Conservation (phyloP, 2,113 vertebrate species). For the Odocoileus virginianus region DNA sequence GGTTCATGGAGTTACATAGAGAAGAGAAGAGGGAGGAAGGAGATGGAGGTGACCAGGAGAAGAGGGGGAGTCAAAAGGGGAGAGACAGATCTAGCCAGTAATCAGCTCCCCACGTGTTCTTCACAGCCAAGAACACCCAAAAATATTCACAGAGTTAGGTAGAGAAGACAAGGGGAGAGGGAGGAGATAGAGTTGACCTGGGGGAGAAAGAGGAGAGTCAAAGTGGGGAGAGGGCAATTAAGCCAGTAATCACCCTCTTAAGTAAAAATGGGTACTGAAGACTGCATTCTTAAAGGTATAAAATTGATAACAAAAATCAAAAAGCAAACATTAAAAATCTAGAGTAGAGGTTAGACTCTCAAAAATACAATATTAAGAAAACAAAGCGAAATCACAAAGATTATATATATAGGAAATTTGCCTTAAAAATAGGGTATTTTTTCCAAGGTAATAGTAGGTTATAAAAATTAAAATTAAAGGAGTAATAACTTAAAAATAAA, state of each 20-base stretch:
- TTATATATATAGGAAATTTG: neutral
- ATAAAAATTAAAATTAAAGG: neutral
- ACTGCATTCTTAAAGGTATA: neutral
- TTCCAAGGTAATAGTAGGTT: neutral
- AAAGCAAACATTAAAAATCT: neutral
- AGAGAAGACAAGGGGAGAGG: neutral
- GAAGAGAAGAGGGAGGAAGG: neutral
- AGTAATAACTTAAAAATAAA: neutral
- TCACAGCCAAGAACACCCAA: neutral
- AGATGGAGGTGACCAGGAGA: neutral
- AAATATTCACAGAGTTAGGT: neutral
- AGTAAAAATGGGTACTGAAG: neutral
- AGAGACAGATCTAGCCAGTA: neutral
- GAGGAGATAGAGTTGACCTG: neutral
- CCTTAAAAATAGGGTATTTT: neutral
- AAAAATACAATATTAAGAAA: neutral
- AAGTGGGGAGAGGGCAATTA: neutral
- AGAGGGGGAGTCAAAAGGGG: neutral
- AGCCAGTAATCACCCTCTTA: neutral
- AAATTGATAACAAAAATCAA: neutral
- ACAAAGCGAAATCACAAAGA: neutral
- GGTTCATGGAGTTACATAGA: neutral
- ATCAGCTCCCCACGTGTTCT: neutral
- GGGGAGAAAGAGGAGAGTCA: neutral
- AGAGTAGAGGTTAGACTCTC: neutral